A percentile compares a stretch with the other conserved stretches of the same genome.
Conservation (phyloP, 1,140 invertebrate species). For the Ridgeia piscesae region DNA sequence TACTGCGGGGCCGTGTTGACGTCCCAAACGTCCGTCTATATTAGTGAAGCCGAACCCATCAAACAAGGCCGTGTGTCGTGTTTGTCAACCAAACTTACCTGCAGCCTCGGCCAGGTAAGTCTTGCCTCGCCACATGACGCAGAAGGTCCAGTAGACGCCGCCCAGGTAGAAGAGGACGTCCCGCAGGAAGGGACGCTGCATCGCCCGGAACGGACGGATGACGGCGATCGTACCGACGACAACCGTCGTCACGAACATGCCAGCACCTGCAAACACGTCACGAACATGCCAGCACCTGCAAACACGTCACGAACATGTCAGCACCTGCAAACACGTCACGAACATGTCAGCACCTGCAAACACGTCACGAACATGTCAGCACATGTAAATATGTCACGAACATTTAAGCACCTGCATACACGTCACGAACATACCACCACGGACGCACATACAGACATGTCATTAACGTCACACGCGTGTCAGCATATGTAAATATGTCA, state of each 20-base stretch:
- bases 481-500: conserved; percentile 61
- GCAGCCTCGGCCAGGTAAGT: background rate
- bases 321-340: no score
- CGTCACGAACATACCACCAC: background rate
- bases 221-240: conserved; percentile 68
- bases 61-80: no score
- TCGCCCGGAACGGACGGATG: conserved; percentile 64
- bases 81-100: background rate
- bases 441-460: background rate
- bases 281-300: background rate
- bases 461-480: conserved; percentile 70
- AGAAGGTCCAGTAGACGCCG: conserved; percentile 17
- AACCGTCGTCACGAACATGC: conserved; percentile 71
- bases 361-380: conserved; percentile 63
- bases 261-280: conserved; percentile 61
- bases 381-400: conserved; percentile 53
- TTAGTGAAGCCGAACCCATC: no score
- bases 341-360: background rate
- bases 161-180: conserved; percentile 51
- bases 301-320: no score
- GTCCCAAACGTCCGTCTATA: no score
- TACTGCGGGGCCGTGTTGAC: no score
- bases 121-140: conserved; percentile 14
- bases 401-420: no score
- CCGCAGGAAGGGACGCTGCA: conserved; percentile 66